A percentile compares a stretch with the other conserved stretches of the same genome.
These are phyloP conservation scores for Hoplias malabaricus DNA, from an alignment of 2,113 vertebrate genomes.

Conservation along the genomic window DNA sequence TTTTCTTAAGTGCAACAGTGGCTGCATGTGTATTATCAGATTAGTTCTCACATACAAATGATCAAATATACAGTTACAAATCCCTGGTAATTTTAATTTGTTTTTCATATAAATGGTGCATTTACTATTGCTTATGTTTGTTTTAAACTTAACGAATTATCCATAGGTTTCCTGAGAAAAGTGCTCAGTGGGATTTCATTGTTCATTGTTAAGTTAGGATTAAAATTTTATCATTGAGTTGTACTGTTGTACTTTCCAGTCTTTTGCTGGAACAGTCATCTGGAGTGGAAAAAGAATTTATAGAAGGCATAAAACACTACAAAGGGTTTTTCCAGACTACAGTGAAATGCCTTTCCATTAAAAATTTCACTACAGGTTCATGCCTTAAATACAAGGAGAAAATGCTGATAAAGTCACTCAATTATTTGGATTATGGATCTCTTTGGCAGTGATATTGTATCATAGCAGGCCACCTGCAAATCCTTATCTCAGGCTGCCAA, in stretches of 20 bases:
- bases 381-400: not conserved
- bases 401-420: not conserved
- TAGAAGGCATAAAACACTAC: not conserved
- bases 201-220: no score
- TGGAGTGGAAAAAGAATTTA: not conserved
- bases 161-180: no score
- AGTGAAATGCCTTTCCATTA: not conserved
- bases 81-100: no score
- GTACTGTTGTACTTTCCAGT: not conserved
- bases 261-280: not conserved
- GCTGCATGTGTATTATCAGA: no score
- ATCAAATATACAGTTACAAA: no score
- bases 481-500: not conserved
- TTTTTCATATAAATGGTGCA: no score
- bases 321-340: not conserved
- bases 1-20: no score
- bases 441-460: not conserved
- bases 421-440: slow-evolving; percentile 18
- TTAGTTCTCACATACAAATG: no score
- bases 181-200: no score
- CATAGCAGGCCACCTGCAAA: slow-evolving; percentile 15
- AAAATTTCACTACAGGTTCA: not conserved
- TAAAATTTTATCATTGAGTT: no score
- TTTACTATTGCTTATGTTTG: no score
- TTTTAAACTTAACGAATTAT: no score